These are phyloP conservation scores for Leptopterna dolabrata DNA, from an alignment of 2,888 invertebrate species.

Conservation along the genomic window DNA sequence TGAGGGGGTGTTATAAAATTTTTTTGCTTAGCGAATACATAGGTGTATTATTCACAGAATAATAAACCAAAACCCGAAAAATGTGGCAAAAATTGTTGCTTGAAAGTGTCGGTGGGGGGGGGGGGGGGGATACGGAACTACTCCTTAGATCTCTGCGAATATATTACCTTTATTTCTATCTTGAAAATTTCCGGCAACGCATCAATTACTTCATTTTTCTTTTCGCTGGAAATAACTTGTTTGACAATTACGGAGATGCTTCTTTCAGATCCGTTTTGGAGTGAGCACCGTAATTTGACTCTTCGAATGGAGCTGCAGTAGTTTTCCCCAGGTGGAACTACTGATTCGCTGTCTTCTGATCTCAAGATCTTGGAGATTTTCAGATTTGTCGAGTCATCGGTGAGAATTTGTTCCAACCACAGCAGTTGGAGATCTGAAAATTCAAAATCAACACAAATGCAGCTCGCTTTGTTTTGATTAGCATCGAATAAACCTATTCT, in stretches of 20 bases:
- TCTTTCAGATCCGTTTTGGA: not conserved
- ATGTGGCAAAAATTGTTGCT: too few relatives aligned
- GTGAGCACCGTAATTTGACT: not conserved
- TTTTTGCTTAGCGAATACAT: too few relatives aligned
- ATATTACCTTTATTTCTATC: not conserved
- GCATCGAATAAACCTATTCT: not conserved
- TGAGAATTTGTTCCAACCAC: not conserved
- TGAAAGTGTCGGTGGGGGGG: too few relatives aligned
- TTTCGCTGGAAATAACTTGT: not conserved
- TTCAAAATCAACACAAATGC: not conserved
- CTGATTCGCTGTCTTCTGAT: not conserved
- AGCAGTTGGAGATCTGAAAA: not conserved
- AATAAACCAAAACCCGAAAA: too few relatives aligned
- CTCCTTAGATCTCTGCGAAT: too few relatives aligned
- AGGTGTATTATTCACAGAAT: too few relatives aligned
- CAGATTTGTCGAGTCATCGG: not conserved
- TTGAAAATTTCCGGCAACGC: not conserved
- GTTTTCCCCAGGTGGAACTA: not conserved
- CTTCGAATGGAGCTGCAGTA: not conserved
- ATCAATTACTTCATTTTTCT: not conserved
- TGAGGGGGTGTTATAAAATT: too few relatives aligned
- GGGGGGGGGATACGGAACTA: too few relatives aligned
- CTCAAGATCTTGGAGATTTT: not conserved
- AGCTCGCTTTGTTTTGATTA: not conserved
- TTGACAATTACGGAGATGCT: not conserved